Conservation (phyloP, 2,888 invertebrate genomes). For the Acheta domesticus region DNA sequence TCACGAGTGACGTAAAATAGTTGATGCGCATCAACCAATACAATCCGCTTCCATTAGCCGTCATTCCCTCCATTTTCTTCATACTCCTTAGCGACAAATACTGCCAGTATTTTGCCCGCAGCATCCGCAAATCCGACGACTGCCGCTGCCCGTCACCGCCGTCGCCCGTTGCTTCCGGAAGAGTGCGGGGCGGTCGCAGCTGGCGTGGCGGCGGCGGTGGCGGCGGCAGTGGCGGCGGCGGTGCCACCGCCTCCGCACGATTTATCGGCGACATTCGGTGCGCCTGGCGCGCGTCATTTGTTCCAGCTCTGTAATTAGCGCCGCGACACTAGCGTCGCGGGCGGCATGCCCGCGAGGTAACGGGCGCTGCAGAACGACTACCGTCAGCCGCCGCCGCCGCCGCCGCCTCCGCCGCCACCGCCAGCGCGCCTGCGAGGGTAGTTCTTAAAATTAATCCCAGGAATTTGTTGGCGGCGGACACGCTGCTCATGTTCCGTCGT, state of each 20-base stretch:
- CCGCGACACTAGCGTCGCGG: slow-evolving; percentile 3
- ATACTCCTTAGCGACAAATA: too few relatives aligned
- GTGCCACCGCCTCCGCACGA: neutral
- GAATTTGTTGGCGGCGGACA: neutral
- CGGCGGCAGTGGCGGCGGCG: too few relatives aligned
- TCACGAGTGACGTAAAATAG: too few relatives aligned
- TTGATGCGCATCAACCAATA: too few relatives aligned
- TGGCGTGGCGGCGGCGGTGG: neutral
- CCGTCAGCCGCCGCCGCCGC: neutral
- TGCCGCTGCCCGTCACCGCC: too few relatives aligned
- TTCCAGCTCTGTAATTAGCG: neutral
- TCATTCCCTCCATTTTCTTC: too few relatives aligned
- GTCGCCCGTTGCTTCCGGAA: too few relatives aligned
- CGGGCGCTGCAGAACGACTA: neutral
- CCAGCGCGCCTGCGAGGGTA: neutral
- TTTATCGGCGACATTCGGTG: slow-evolving; percentile 5
- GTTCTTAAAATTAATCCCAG: slow-evolving; percentile 3
- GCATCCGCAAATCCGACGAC: too few relatives aligned
- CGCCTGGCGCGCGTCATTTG: slow-evolving; percentile 18
- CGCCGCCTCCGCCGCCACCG: neutral
- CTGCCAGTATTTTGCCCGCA: too few relatives aligned
- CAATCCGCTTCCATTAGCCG: too few relatives aligned
- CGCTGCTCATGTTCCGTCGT: neutral
- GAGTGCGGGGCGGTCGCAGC: neutral
- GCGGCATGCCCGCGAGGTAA: neutral